phyloP scores from a whole-genome alignment of 2,113 vertebrate genomes.

The Heliornis fulica region DNA sequence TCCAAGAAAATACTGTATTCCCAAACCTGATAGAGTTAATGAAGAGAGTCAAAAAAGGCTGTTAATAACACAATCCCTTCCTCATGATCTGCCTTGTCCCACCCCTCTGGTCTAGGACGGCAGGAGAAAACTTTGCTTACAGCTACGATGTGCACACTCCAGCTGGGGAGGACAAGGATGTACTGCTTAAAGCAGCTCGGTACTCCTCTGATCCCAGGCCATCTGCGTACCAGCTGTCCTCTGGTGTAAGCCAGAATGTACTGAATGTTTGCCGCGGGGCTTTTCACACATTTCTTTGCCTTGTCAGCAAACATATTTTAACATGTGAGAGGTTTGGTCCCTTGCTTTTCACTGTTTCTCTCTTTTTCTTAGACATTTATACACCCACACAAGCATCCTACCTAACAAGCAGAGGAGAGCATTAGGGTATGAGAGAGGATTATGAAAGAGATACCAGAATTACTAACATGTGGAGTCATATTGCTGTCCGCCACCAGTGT shows the following conservation, averaged over 20 bases:
- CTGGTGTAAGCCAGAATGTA: neutral
- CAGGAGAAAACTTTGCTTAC: neutral
- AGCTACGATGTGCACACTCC: accelerated
- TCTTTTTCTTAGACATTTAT: neutral
- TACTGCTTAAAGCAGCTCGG: neutral
- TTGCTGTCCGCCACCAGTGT: neutral
- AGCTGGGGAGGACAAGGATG: accelerated
- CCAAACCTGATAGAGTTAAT: neutral
- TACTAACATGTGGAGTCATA: neutral
- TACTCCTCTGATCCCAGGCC: neutral
- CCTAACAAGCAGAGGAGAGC: neutral
- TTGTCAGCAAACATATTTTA: constrained; percentile 50
- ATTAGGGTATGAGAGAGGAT: neutral
- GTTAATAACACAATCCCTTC: neutral
- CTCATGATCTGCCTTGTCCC: neutral
- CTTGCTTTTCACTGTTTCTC: neutral
- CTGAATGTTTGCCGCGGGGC: neutral
- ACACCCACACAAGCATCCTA: neutral
- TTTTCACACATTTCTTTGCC: constrained; percentile 25
- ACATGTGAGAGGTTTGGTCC: neutral
- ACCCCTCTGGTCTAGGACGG: neutral
- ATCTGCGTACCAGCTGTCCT: constrained; percentile 32
- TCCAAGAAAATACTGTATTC: neutral
- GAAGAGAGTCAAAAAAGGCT: neutral
- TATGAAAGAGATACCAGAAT: neutral